Evolutionary conservation across 2,888 invertebrate species (phyloP), one percentile per base, ranked within the genome.

Genomic region (Pollenia amentaria): DNA sequence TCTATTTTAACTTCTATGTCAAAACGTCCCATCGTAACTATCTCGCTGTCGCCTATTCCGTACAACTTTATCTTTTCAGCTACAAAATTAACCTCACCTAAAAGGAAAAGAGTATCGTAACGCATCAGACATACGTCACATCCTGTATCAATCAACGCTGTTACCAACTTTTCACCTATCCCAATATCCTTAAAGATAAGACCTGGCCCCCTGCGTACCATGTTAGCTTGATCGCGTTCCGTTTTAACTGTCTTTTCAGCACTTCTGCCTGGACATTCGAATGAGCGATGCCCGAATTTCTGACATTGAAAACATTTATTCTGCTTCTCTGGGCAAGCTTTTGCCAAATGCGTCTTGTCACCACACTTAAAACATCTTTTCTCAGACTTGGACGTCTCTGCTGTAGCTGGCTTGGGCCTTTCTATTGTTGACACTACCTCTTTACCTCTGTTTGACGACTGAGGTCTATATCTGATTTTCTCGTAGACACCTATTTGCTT

Each of bases 71-170:
- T 14, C 4, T 38, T 60, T 14, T 60, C 38, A 2, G 38, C 14
- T 2, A 40, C 40, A 11, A 60, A 60, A 40, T 40, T 60, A n/a
- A 60, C 38, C n/a, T 60, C 60, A 14, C 60, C 60, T 9, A 60
- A 60, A 1, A 38, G 14, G 21, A 60, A 60, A 10, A 60, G 38
- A 2, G 40, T 60, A 12, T 60, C 60, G 9, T n/a, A 60, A 12
- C 60, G 38, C 38, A 60, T 60, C 2, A 60, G 60, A 10, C 60
- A 60, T 14, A 40, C n/a, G 12, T 60, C 60, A 9, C 60, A 60
- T 38, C 60, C 60, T 2, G 60, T 60, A 60, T 60, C 60, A 14
- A 60, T 38, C 18, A 65, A 44, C 10, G 64, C 64, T 3, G 1
- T 44, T 11, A 65, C 3, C 3, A 4, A 18, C 18, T 46, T 65